Base-by-base conservation (phyloP, 1,140 invertebrate genomes). In the Nylanderia fulva region DNA sequence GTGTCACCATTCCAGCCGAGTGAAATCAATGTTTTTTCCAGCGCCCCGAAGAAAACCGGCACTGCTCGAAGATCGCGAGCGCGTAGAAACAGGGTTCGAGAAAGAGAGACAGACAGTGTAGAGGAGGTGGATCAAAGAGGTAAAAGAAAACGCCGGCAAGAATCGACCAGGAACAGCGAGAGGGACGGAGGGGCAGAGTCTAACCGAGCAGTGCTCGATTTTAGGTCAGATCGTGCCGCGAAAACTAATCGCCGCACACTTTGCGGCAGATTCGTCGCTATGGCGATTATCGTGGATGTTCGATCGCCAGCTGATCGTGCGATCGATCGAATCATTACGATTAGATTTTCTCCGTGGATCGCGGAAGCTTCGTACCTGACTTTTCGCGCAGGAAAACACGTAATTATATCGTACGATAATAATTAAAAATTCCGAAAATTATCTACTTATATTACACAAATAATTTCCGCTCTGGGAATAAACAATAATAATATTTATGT, bases 221-320 rank as follows among this genome's bases (percentile, higher is more conserved):
- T 94, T 94, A 94, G 93, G 93, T 93, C 93, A 94, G 87, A 93
- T 94, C 94, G 93, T 94, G 94, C 91, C 72, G 91, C 90, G 94
- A 94, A 94, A 94, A 92, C 92, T 93, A 94, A 94, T 93, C 88
- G 86, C 84, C 63, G 64, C 69, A 80, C 84, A 85, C 86, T 85
- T 85, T 84, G 76, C 54, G 63, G 83, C 82, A 84, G 71, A 86
- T 89, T 83, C 87, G 89, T 90, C 87, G 74, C 72, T 76, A 85
- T 79, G 77, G 80, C 82, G 84, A 88, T 84, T 85, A 29, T 82
- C 75, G 75, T 61, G 84, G 56, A 83, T 68, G 52, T 52, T 71
- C 88, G 85, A 90, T 88, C 82, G 56, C 82, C 80, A 27, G 36
- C 54, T 77, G 88, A 87, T 82, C 85, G 80, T n/a, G 24, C 66